Base-by-base conservation (phyloP, 2,888 invertebrate genomes). In the Synanthedon vespiformis region DNA sequence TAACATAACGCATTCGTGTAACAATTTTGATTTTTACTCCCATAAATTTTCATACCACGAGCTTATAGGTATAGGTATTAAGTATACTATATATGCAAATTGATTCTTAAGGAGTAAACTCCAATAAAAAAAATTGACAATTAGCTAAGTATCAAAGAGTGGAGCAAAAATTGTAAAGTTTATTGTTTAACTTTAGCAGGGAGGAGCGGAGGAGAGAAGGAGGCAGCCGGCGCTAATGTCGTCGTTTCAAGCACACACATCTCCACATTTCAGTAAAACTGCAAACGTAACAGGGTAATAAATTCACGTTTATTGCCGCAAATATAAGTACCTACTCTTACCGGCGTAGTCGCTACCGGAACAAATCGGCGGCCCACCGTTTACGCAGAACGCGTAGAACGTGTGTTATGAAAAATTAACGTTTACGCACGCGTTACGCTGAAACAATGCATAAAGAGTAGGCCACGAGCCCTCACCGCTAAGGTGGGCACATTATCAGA, bases 231-330 rank as follows among this genome's bases (percentile, higher is more conserved):
- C 61, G 75, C 74, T 79, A 78, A 79, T 77, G 77, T 77, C 71
- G 63, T 68, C 59, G 63, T 62, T 63, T 62, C 67, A 61, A 62
- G 63, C 68, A 61, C 74, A 73, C 78, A 75, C 76, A 80, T 80
- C 77, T 80, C 77, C 77, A 74, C 81, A 75, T 80, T 80, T 83
- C 78, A 78, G 77, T 80, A 77, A 80, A 81, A 83, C 82, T 81
- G 84, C 77, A 80, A 80, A 85, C 80, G 75, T 82, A 84, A 83
- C 80, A 60, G 77, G 68, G 71, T 70, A 77, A 84, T 86, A 86
- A 84, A 85, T 85, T 84, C 72, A 81, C 76, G 77, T 86, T 86
- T 86, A 85, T 85, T 80, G 76, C 84, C 75, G 62, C 73, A 78
- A 83, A 79, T 80, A 74, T 77, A 80, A 69, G 75, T 77, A 77